Evolutionary conservation across 2,888 invertebrate genomes (phyloP).

Genomic region (Meandrusa payeni): DNA sequence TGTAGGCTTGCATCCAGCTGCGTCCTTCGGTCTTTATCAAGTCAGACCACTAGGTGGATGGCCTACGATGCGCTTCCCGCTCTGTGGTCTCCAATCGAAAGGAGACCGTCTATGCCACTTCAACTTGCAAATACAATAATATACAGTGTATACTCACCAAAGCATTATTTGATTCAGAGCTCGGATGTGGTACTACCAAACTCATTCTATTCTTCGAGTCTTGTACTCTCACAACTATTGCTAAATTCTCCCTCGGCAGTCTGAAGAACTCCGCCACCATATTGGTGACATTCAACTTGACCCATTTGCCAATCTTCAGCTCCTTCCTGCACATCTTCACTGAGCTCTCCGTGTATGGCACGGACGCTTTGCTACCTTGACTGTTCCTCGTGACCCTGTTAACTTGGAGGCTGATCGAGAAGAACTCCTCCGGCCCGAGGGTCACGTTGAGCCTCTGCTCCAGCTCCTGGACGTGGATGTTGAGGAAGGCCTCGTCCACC

Average conservation of each 20-base stretch:
- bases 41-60: too few species aligned
- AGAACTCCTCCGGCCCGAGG: conserved; percentile 53
- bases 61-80: too few species aligned
- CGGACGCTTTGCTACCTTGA: conserved; percentile 64
- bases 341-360: conserved; percentile 59
- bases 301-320: conserved; percentile 83
- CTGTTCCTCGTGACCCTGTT: conserved; percentile 65
- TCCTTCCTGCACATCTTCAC: conserved; percentile 75
- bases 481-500: conserved; percentile 85
- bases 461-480: conserved; percentile 82
- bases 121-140: too few species aligned
- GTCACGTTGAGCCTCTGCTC: conserved; percentile 56
- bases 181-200: conserved; percentile 86
- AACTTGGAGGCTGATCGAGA: conserved; percentile 62
- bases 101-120: too few species aligned
- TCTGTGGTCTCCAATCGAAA: too few species aligned
- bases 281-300: conserved; percentile 86
- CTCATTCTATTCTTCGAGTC: conserved; percentile 82
- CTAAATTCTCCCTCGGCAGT: conserved; percentile 86
- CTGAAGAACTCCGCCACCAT: conserved; percentile 90
- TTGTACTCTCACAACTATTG: conserved; percentile 87
- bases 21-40: too few species aligned
- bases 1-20: too few species aligned
- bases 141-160: conserved; percentile 73
- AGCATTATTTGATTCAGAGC: conserved; percentile 75